Percentiles rank a stretch among this genome's conserved stretches.
Conservation (phyloP, 2,888 invertebrate species). For the Cheilosia soror region DNA sequence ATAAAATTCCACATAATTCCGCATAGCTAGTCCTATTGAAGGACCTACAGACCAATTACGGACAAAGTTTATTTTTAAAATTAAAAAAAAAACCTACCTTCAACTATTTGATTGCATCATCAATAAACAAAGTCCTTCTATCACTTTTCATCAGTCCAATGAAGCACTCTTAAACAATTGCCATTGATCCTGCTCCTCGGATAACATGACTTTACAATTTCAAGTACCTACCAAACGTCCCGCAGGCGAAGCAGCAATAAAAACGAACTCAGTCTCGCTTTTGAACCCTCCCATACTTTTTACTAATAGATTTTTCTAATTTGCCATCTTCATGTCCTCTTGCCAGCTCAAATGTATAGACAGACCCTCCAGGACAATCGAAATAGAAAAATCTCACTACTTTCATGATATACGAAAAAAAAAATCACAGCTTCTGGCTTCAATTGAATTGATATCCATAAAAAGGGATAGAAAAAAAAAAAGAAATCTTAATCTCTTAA, state of each 20-base stretch:
- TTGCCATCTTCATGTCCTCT: constrained; percentile 57
- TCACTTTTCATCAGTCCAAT: constrained; percentile 15
- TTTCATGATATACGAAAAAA: constrained; percentile 7
- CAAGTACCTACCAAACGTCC: constrained; percentile 48
- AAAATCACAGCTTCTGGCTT: constrained; percentile 52
- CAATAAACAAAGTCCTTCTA: constrained; percentile 5
- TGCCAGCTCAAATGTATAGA: neutral
- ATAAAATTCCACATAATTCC: no score
- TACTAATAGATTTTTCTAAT: constrained; percentile 73
- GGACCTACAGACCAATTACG: no score
- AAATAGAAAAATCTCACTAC: constrained; percentile 25
- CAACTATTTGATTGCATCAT: neutral
- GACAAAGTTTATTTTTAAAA: neutral
- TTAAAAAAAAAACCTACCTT: neutral
- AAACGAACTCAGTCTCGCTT: constrained; percentile 9
- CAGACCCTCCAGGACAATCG: constrained; percentile 45
- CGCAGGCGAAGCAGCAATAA: constrained; percentile 48
- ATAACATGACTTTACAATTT: constrained; percentile 53
- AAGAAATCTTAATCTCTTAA: constrained; percentile 75
- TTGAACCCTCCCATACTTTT: constrained; percentile 8
- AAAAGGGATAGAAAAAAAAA: constrained; percentile 71
- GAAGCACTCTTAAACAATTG: constrained; percentile 29
- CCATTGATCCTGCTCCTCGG: constrained; percentile 50
- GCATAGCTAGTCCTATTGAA: no score
- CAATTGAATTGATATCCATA: constrained; percentile 72